Conservation (phyloP, 2,113 vertebrate genomes). For the Amphilophus citrinellus region DNA sequence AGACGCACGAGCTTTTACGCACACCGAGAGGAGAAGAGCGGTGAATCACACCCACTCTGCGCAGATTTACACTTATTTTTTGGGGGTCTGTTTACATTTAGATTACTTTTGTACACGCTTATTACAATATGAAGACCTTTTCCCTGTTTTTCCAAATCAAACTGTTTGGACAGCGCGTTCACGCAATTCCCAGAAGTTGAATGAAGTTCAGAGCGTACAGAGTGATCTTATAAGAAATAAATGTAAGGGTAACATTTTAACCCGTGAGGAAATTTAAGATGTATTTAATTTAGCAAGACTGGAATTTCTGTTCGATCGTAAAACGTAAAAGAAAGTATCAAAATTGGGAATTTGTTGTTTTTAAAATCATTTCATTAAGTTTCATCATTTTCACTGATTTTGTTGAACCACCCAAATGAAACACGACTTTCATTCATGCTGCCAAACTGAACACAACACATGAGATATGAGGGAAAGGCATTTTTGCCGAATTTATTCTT, state of each 20-base stretch:
- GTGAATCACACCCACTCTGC: neutral
- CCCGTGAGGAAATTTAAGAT: neutral
- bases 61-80: neutral
- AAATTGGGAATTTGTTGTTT: neutral
- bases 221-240: neutral
- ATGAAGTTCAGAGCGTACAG: neutral
- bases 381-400: neutral
- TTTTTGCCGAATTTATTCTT: neutral
- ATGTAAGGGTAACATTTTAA: neutral
- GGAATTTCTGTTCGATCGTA: neutral
- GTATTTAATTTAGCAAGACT: too few relatives aligned
- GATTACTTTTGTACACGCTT: neutral
- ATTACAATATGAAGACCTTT: neutral
- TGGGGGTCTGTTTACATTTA: neutral
- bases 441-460: neutral
- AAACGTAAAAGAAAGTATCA: neutral
- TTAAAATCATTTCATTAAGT: neutral
- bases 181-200: neutral
- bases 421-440: neutral
- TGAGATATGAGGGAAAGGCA: neutral
- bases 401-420: neutral
- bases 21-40: neutral
- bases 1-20: constrained; percentile 34
- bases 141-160: neutral
- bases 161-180: neutral